phyloP scores from a whole-genome alignment of 2,113 vertebrate species.

The Caranx melampygus region DNA sequence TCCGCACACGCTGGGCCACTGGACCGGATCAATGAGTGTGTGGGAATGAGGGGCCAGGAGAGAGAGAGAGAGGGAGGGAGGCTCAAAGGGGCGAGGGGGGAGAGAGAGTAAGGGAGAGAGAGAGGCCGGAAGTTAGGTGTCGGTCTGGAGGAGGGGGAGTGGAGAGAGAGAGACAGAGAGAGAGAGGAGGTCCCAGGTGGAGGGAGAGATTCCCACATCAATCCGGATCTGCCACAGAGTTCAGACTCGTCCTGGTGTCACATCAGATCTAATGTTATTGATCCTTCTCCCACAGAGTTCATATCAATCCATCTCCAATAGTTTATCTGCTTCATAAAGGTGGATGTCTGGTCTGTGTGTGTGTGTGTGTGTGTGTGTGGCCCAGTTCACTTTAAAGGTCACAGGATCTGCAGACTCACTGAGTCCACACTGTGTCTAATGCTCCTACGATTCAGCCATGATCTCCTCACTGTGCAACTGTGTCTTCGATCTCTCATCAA shows the following conservation, averaged over 20 bases:
- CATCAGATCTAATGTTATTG: too few relatives aligned
- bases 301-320: too few relatives aligned
- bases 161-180: conserved; percentile 16
- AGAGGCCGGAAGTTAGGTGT: conserved; percentile 75
- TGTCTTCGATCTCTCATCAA: too few relatives aligned
- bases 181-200: conserved; percentile 65
- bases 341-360: too few relatives aligned
- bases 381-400: too few relatives aligned
- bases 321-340: too few relatives aligned
- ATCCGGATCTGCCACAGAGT: background rate
- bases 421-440: too few relatives aligned
- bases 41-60: background rate
- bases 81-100: background rate
- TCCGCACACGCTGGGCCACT: background rate
- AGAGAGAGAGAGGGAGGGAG: background rate
- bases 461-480: too few relatives aligned
- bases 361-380: too few relatives aligned
- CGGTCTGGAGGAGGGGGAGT: conserved; percentile 48
- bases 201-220: conserved; percentile 29
- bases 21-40: background rate
- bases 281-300: too few relatives aligned
- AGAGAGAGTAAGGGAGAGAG: conserved; percentile 21
- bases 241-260: background rate
- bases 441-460: too few relatives aligned
- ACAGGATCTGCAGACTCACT: too few relatives aligned